phyloP scores from a whole-genome alignment of 2,888 invertebrate species.

The Dasypolia templi region DNA sequence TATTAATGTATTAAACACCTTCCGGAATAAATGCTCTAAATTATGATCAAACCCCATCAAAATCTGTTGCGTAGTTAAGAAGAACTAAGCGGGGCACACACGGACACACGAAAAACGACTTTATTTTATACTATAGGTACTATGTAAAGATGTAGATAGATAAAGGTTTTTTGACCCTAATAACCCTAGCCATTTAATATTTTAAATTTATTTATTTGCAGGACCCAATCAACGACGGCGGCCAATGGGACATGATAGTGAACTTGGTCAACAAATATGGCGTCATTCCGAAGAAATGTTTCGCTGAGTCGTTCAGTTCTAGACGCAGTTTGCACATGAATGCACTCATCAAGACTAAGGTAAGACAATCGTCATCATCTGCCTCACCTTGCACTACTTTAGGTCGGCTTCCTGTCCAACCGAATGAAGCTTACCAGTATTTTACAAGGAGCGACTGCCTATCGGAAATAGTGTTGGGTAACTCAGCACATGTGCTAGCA shows the following conservation, averaged over 20 bases:
- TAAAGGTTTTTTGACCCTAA: too few relatives aligned
- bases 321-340: slow-evolving; percentile 94
- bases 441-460: not conserved
- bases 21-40: not conserved
- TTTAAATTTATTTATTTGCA: slow-evolving; percentile 67
- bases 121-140: too few relatives aligned
- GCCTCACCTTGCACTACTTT: not conserved
- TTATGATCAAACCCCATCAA: not conserved
- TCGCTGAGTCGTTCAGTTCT: slow-evolving; percentile 95
- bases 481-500: too few relatives aligned
- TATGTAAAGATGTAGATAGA: not conserved
- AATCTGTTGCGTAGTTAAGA: not conserved
- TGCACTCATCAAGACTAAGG: slow-evolving; percentile 95
- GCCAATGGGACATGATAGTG: slow-evolving; percentile 98
- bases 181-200: not conserved
- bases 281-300: slow-evolving; percentile 96
- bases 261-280: slow-evolving; percentile 97
- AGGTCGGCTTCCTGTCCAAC: not conserved
- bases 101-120: not conserved
- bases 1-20: not conserved
- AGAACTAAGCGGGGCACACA: not conserved
- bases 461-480: too few relatives aligned
- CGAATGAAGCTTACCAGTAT: not conserved
- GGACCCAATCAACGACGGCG: slow-evolving; percentile 96
- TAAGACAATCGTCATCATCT: slow-evolving; percentile 69